A percentile compares a stretch with the other conserved stretches of the same genome.
Conservation (phyloP, 1,140 invertebrate species). For the Dendroctonus valens region DNA sequence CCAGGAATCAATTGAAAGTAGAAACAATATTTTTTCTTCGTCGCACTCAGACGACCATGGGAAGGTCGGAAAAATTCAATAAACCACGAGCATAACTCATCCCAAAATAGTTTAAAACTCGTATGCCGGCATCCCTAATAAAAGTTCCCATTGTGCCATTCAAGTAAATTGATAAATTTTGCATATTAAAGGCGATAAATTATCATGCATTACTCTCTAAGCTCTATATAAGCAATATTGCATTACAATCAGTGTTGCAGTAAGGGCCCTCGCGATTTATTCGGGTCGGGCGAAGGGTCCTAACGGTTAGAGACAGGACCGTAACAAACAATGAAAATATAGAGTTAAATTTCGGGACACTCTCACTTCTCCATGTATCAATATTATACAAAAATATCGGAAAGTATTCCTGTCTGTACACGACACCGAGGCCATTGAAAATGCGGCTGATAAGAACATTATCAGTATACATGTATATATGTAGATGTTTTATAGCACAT, state of each 20-base stretch:
- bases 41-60: no score
- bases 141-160: constrained; percentile 27
- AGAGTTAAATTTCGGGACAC: no score
- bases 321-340: constrained; percentile 2
- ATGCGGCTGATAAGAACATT: no score
- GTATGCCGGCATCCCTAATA: constrained; percentile 15
- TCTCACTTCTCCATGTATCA: no score
- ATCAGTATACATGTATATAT: no score
- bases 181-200: constrained; percentile 35
- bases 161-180: constrained; percentile 34
- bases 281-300: constrained; percentile 26
- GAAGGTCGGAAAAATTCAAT: neutral
- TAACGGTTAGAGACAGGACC: constrained; percentile 33
- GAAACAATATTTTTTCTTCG: no score
- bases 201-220: constrained; percentile 33
- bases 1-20: no score
- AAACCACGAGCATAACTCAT: constrained; percentile 13
- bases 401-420: no score
- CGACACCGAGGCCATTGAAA: no score
- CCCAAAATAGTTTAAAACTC: constrained; percentile 25
- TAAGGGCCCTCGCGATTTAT: constrained; percentile 42
- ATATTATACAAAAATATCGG: no score
- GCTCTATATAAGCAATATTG: constrained; percentile 44
- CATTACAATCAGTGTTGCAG: constrained; percentile 42
- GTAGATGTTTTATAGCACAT: no score